phyloP scores from a whole-genome alignment of 2,113 vertebrate genomes.

The Hylia prasina region DNA sequence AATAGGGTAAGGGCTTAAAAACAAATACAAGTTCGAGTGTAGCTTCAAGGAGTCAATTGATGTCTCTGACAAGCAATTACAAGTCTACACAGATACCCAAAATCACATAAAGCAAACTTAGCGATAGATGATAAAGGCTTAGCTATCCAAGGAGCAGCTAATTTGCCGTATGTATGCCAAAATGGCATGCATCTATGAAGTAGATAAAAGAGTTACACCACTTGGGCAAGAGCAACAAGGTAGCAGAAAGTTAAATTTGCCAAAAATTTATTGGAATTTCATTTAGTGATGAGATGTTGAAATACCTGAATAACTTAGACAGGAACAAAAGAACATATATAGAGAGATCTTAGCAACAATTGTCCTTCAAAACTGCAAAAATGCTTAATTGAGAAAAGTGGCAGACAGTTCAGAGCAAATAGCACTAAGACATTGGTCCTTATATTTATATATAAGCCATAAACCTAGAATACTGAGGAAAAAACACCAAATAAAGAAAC shows the following conservation, averaged over 20 bases:
- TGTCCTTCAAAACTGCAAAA: background rate
- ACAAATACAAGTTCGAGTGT: background rate
- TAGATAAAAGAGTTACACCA: slow-evolving; percentile 10
- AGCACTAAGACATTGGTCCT: background rate
- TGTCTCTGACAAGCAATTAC: slow-evolving; percentile 34
- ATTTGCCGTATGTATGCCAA: slow-evolving; percentile 2
- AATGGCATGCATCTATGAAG: background rate
- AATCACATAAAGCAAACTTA: slow-evolving; percentile 20
- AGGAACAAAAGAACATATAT: background rate
- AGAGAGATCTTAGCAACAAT: background rate
- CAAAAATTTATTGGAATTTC: background rate
- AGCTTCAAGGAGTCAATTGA: slow-evolving; percentile 23
- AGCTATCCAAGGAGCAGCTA: slow-evolving; percentile 2
- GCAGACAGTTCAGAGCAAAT: background rate
- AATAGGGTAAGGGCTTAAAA: background rate
- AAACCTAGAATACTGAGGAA: background rate
- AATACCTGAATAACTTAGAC: background rate
- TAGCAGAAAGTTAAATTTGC: slow-evolving; percentile 13
- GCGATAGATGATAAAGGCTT: background rate
- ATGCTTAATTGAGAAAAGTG: background rate
- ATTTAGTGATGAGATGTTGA: background rate
- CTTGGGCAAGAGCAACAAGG: background rate
- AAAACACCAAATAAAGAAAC: background rate
- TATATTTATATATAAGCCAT: background rate
- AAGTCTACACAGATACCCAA: background rate